Conservation (phyloP, 2,888 invertebrate genomes). For the Sericinus montela region DNA sequence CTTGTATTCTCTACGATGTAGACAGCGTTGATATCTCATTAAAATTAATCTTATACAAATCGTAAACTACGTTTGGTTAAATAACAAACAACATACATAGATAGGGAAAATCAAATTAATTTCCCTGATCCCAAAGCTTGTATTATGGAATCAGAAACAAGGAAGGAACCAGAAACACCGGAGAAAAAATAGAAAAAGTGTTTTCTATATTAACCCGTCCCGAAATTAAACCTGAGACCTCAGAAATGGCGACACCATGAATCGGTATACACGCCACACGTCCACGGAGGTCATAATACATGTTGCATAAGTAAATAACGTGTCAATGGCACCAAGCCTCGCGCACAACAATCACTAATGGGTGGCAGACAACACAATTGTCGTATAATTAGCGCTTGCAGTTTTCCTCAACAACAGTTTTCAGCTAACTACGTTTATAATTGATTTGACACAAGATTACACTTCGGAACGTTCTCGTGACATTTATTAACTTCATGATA, state of each 20-base stretch:
- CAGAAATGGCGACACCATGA: too few relatives aligned
- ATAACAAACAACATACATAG: too few relatives aligned
- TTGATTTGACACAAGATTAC: slow-evolving; percentile 26
- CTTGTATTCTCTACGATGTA: slow-evolving; percentile 11
- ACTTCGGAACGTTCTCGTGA: slow-evolving; percentile 17
- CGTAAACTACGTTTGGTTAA: slow-evolving; percentile 4
- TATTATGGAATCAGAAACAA: too few relatives aligned
- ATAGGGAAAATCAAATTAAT: too few relatives aligned
- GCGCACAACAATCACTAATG: slow-evolving; percentile 13
- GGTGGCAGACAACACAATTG: slow-evolving; percentile 9
- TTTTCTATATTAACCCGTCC: too few relatives aligned
- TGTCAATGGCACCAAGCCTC: slow-evolving; percentile 2
- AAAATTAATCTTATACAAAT: slow-evolving; percentile 7
- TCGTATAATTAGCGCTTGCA: slow-evolving; percentile 20
- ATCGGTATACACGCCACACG: too few relatives aligned
- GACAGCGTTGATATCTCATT: neutral
- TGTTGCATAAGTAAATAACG: slow-evolving; percentile 3
- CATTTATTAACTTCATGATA: slow-evolving; percentile 16
- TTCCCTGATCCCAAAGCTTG: too few relatives aligned
- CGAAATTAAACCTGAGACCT: too few relatives aligned
- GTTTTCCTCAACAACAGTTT: slow-evolving; percentile 21
- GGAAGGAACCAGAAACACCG: too few relatives aligned
- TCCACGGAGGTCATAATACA: too few relatives aligned
- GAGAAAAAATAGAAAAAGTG: too few relatives aligned
- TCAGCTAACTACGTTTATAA: slow-evolving; percentile 20